A percentile compares a stretch with the other conserved stretches of the same genome.
Evolutionary conservation across 2,888 invertebrate species (phyloP).

Genomic region (Hoplodrina ambigua): DNA sequence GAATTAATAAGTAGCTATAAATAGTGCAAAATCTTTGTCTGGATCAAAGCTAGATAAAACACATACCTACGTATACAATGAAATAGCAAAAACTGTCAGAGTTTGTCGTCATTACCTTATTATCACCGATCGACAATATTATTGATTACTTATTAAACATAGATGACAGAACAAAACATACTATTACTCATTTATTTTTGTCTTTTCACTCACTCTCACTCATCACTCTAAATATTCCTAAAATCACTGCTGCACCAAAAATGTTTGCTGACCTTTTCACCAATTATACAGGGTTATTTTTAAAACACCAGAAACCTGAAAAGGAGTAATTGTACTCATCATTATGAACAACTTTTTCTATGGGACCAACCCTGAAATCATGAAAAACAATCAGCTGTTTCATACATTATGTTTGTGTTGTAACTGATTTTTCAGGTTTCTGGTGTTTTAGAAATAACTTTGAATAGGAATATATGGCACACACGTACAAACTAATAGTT

Average conservation of each 20-base stretch:
- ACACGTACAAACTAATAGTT: not conserved
- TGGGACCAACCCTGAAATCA: too few species aligned
- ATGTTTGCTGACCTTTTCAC: not conserved
- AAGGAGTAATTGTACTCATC: too few species aligned
- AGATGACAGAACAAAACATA: not conserved
- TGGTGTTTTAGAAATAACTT: too few species aligned
- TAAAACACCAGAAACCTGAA: too few species aligned
- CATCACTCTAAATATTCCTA: not conserved
- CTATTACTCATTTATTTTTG: too few species aligned
- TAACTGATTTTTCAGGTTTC: too few species aligned
- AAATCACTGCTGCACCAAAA: constrained; percentile 5
- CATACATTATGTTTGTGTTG: too few species aligned
- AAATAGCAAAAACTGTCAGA: constrained; percentile 4
- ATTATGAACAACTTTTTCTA: too few species aligned
- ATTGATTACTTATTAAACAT: constrained; percentile 10
- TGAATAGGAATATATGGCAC: constrained; percentile 33
- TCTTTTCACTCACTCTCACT: not conserved
- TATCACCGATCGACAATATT: constrained; percentile 24
- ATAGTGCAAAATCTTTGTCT: constrained; percentile 22
- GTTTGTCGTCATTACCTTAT: not conserved
- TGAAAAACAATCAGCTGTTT: too few species aligned
- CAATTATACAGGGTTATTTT: too few species aligned
- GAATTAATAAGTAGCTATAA: not conserved
- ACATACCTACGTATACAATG: not conserved
- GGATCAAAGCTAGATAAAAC: constrained; percentile 12